Base-by-base conservation (phyloP, 2,797 vertebrate genomes). In the Lagocephalus sceleratus region DNA sequence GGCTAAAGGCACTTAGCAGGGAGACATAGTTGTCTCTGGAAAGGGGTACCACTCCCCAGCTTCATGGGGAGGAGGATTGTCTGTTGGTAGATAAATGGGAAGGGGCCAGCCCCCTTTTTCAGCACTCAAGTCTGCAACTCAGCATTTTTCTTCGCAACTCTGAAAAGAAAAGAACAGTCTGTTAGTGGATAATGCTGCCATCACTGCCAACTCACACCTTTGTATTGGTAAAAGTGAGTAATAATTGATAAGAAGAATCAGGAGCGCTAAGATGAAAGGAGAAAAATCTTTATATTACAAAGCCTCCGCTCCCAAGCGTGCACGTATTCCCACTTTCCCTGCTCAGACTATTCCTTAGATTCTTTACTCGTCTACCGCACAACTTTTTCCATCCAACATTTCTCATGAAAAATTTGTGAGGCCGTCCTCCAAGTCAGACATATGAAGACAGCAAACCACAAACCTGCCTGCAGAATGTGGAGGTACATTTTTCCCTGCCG, bases 1-100 rank as follows among this genome's bases (percentile, higher is more conserved):
- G 79, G 74, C 66, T 78, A 75, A 89, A 85, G 85, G 81, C 80
- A 52, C 78, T 92, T 82, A 92, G 82, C 86, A 91, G 67, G 83
- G 87, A 39, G 54, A 73, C 88, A 89, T 87, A 65, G 51, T 65
- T 68, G 83, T 62, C 66, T 74, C 63, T 49, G 60, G 63, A 63
- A 63, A 40, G 61, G 56, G 70, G 73, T 23, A 45, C 49, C 49
- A 54, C 66, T 81, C 51, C 54, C 70, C 61, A 73, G 57, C 59
- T 61, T 78, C 81, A 80, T 84, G 65, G 65, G 79, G 47, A 77
- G 60, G 66, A 70, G 63, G 78, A 71, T 68, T 67, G 66, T 71
- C 66, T 60, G 60, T 57, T 3, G 68, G 71, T 39, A 48, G 39
- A 51, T 52, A 46, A n/a, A 35, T 7, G 14, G 17, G 26, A 41